Evolutionary conservation across 2,888 invertebrate species (phyloP).

Genomic region (Prenolepis imparis): DNA sequence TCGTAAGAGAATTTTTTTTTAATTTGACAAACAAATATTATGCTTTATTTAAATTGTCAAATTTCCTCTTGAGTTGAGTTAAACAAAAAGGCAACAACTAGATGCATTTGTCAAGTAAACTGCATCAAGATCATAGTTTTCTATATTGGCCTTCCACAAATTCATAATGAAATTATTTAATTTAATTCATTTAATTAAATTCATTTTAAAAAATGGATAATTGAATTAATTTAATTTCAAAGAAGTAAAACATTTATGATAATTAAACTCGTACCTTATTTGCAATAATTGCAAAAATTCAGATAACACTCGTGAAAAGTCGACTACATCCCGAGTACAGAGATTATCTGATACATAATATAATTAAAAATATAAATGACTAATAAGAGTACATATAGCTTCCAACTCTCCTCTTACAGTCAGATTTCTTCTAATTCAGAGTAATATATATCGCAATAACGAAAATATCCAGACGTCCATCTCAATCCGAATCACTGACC

Average conservation of each 20-base stretch:
- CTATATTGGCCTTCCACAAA: not conserved
- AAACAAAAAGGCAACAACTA: not conserved
- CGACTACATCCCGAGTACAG: not conserved
- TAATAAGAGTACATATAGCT: not conserved
- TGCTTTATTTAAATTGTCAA: not conserved
- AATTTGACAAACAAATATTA: not conserved
- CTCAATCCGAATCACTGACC: not conserved
- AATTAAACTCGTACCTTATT: not conserved
- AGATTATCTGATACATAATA: not conserved
- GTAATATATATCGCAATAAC: not conserved
- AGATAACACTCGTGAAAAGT: not conserved
- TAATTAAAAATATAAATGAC: not conserved
- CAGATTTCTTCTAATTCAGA: not conserved
- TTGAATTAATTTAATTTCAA: not conserved
- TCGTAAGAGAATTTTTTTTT: not conserved
- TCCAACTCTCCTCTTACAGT: not conserved
- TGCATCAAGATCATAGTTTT: not conserved
- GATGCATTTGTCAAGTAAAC: not conserved
- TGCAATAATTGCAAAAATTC: not conserved
- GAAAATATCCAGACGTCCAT: not conserved
- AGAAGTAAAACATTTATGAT: not conserved
- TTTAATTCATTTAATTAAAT: no score
- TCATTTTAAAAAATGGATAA: not conserved
- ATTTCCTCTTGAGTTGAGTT: not conserved
- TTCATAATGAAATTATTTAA: not conserved